Evolutionary conservation across 2,113 vertebrate genomes (phyloP).

Genomic region (Callochromis pleurospilus): DNA sequence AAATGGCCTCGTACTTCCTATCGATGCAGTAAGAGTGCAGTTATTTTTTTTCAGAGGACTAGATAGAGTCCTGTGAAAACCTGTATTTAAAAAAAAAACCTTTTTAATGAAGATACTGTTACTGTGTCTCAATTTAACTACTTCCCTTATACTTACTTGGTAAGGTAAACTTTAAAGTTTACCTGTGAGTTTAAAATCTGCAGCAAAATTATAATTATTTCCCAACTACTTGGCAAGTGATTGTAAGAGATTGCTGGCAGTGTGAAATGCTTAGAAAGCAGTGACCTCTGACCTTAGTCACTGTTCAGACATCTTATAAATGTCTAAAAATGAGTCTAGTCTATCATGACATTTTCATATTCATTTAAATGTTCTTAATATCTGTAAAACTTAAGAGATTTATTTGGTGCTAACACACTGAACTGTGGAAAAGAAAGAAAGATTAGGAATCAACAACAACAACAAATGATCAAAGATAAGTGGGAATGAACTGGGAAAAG

Average conservation of each 20-base stretch:
- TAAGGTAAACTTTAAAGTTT: neutral
- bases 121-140: neutral
- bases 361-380: neutral
- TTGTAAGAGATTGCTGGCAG: neutral
- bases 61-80: neutral
- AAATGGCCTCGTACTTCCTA: neutral
- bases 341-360: neutral
- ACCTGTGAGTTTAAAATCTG: neutral
- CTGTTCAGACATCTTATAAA: neutral
- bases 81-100: neutral
- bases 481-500: neutral
- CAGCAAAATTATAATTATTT: neutral
- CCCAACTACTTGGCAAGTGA: neutral
- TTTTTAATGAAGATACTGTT: neutral
- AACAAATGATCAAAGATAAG: neutral
- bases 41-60: neutral
- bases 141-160: neutral
- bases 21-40: neutral
- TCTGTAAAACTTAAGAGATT: neutral
- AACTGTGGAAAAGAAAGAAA: neutral
- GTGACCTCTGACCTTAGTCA: neutral
- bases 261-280: neutral
- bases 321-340: neutral
- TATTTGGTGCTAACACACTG: neutral
- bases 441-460: neutral